Base-by-base conservation (phyloP, 2,888 invertebrate genomes). In the Melanargia galathea region DNA sequence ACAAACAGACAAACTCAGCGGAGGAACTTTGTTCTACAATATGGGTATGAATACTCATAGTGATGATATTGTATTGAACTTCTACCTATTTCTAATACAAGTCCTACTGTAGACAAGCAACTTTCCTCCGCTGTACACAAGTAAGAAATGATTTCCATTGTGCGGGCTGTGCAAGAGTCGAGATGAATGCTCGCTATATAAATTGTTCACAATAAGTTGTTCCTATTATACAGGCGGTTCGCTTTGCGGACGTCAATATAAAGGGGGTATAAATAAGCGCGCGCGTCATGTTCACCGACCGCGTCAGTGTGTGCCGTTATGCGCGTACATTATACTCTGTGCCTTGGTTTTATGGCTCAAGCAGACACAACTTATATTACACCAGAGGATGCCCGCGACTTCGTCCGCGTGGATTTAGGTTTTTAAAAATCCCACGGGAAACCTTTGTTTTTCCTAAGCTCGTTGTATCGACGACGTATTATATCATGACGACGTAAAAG, bases 201-300 rank as follows among this genome's bases (percentile, higher is more conserved):
- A 20, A 52, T 66, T 58, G 55, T 38, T 60, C 56, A 33, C 71
- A 81, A 84, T 84, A 84, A 84, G 84, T 83, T 82, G 54, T 59
- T 81, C 79, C 84, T 85, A 84, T 84, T 84, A 86, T 83, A 81
- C 80, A 75, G 75, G 81, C 84, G 84, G 84, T 81, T 73, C 67
- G 76, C 83, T 81, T 81, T 67, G 62, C 64, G 59, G 57, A 64
- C 63, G 66, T 67, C 64, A 67, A 60, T 64, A 64, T 62, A 64
- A 64, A 64, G 64, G 62, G 59, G 58, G 62, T 60, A 67, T 67
- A 67, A 67, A 85, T 84, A 84, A 84, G 75, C 80, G 75, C 73
- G 78, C 79, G 80, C 79, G 83, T 82, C 85, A 81, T 84, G 83
- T 84, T 78, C 71, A 70, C 69, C 62, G 66, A 68, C 68, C 69